Evolutionary conservation across 2,797 vertebrate genomes (phyloP), one percentile per base, ranked within the genome.

Genomic region (Neosilurus mollespiculum): DNA sequence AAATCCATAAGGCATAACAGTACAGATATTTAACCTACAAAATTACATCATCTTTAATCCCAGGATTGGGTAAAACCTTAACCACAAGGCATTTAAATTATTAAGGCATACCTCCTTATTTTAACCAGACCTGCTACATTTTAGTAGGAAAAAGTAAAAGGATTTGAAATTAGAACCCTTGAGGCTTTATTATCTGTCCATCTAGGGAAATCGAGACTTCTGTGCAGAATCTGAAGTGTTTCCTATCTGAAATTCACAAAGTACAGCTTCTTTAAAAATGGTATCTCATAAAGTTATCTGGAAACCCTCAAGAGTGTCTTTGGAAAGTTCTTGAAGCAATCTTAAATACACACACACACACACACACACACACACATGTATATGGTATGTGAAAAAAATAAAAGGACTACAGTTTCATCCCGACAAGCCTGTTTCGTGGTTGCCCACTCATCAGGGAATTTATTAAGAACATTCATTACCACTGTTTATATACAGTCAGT

Each of bases 1-100:
- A 53, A 65, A 65, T 79, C 61, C 61, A 79, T 51, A 79, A 66
- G 49, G n/a, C 43, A 18, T 78, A 26, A 78, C 15, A 24, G n/a
- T 64, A 24, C 1, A 51, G 59, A 62, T 49, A 77, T 77, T 77
- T 62, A 62, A 49, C 37, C 75, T 24, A n/a, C 6, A 62, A 77
- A 61, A 24, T 62, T 34, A 37, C 26, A 34, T 24, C 26, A 18
- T n/a, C n/a, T 62, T 62, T 18, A 64, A 62, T 78, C 14, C 9
- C 37, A 65, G 15, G 7, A 16, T 26, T 14, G 18, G 43, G 2
- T n/a, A 77, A 22, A 77, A n/a, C 58, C 34, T 77, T 2, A 58
- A 75, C 9, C 66, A 34, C 16, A 69, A 9, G 66, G 11, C 54
- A 43, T 3, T 61, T 2, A 16, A 77, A 15, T 43, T 37, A 75